phyloP scores from a whole-genome alignment of 2,888 invertebrate species.

The Clanis bilineata region DNA sequence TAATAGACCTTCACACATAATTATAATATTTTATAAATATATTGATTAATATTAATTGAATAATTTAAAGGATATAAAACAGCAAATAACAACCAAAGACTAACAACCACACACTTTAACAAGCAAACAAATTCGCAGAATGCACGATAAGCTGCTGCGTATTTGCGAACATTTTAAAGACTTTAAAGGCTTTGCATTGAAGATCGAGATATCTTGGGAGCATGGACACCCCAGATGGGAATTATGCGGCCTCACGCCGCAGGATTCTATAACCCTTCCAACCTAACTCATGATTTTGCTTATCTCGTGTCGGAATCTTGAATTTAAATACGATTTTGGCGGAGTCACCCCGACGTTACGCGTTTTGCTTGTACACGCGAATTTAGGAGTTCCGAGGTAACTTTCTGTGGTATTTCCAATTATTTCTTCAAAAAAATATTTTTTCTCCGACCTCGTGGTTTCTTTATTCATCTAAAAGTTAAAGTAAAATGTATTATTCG shows the following conservation, averaged over 20 bases:
- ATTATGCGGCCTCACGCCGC: constrained; percentile 79
- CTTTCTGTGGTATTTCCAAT: constrained; percentile 52
- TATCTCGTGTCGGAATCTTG: constrained; percentile 72
- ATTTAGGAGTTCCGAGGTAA: constrained; percentile 54
- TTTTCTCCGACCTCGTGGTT: background rate
- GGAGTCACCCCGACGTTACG: constrained; percentile 55
- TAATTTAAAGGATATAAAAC: background rate
- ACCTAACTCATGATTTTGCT: constrained; percentile 78
- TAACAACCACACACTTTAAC: constrained; percentile 19
- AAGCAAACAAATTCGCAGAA: constrained; percentile 33
- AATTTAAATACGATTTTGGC: constrained; percentile 78
- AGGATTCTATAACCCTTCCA: constrained; percentile 74
- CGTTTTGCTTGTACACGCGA: constrained; percentile 62
- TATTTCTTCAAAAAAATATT: constrained; percentile 42
- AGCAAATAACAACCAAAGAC: constrained; percentile 11
- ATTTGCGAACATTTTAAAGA: constrained; percentile 40
- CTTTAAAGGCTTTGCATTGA: constrained; percentile 39
- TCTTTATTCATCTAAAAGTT: background rate
- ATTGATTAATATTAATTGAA: constrained; percentile 3
- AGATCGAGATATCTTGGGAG: constrained; percentile 45
- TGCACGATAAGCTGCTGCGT: constrained; percentile 30
- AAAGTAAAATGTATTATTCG: background rate
- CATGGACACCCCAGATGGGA: constrained; percentile 55
- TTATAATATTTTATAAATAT: background rate
- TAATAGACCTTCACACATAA: too few species aligned